Evolutionary conservation across 2,113 vertebrate species (phyloP), one percentile per base, ranked within the genome.

Genomic region (Tamias sibiricus): DNA sequence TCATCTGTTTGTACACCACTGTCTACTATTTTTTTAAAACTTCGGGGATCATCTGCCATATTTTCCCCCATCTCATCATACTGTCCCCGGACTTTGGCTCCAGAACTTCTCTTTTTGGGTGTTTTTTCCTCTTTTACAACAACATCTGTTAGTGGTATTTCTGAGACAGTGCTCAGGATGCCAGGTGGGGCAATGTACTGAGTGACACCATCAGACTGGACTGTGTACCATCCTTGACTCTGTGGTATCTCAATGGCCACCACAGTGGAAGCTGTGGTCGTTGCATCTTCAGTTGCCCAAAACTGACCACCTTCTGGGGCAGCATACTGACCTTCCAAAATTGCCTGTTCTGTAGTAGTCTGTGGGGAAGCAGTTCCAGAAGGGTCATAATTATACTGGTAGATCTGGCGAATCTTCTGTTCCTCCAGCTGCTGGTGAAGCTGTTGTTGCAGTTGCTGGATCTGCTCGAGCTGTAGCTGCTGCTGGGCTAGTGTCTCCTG

Each of bases 1-100:
- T 99, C 99, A 77, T 99, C 99, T n/a, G 99, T 99, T 97, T 99
- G 99, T 1, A 99, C 99, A 49, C 99, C 99, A 96, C 99, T 99
- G 98, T 99, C 99, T 94, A 99, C 98, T 82, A 99, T 99, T 97
- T 99, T 99, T 98, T 99, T 99, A 74, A 98, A 99, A 90, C 96
- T 96, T n/a, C 98, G 96, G 4, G 98, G 95, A 26, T 98, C 99
- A 49, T 98, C 99, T 79, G 98, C 97, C 16, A 96, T 32, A 35
- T 97, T 98, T 91, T 97, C 98, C 59, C 99, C 99, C 42, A 98
- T 91, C 49, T 99, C 99, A 76, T 99, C 99, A 80, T 99, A 99
- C 52, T 99, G 99, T 47, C 98, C 99, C 84, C 98, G 98, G 42
- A 97, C 96, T 97, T 98, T 99, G 64, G 98, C 98, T 97, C 99